Conservation (phyloP, 64 coral and sea anemone species). For the Orbicella faveolata region DNA sequence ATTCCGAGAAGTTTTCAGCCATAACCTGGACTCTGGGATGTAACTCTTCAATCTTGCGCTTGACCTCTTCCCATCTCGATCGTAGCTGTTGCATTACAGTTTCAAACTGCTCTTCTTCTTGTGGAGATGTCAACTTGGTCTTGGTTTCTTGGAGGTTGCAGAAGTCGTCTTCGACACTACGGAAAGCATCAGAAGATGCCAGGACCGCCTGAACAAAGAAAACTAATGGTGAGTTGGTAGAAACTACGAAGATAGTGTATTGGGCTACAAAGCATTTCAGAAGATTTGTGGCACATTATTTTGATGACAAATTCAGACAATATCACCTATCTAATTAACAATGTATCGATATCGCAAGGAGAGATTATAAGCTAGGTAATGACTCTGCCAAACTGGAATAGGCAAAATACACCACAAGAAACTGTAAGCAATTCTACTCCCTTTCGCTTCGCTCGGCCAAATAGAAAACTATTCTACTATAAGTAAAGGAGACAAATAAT, state of each 20-base stretch:
- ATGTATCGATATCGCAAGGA: too few relatives aligned
- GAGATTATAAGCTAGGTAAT: too few relatives aligned
- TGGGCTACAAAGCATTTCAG: not conserved
- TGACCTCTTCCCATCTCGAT: slow-evolving; percentile 45
- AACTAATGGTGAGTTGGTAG: not conserved
- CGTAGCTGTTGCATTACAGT: slow-evolving; percentile 19
- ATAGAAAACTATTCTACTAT: too few relatives aligned
- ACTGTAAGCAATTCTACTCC: too few relatives aligned
- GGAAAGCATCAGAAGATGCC: slow-evolving; percentile 26
- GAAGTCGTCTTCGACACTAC: slow-evolving; percentile 47
- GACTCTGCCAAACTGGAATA: too few relatives aligned
- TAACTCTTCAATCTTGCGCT: slow-evolving; percentile 30
- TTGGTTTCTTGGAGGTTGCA: slow-evolving; percentile 47
- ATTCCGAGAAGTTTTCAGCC: slow-evolving; percentile 56
- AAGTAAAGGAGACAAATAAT: too few relatives aligned
- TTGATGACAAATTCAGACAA: too few relatives aligned
- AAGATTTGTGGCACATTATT: too few relatives aligned
- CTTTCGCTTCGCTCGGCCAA: too few relatives aligned
- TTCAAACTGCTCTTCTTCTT: slow-evolving; percentile 54
- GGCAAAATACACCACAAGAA: too few relatives aligned
- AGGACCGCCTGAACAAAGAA: slow-evolving; percentile 22
- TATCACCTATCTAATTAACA: too few relatives aligned
- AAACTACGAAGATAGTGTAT: too few relatives aligned
- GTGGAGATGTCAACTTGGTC: slow-evolving; percentile 31
- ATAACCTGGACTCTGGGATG: slow-evolving; percentile 47